A percentile compares a stretch with the other conserved stretches of the same genome.
Evolutionary conservation across 2,888 invertebrate genomes (phyloP).

Genomic region (Mimumesa dahlbomi): DNA sequence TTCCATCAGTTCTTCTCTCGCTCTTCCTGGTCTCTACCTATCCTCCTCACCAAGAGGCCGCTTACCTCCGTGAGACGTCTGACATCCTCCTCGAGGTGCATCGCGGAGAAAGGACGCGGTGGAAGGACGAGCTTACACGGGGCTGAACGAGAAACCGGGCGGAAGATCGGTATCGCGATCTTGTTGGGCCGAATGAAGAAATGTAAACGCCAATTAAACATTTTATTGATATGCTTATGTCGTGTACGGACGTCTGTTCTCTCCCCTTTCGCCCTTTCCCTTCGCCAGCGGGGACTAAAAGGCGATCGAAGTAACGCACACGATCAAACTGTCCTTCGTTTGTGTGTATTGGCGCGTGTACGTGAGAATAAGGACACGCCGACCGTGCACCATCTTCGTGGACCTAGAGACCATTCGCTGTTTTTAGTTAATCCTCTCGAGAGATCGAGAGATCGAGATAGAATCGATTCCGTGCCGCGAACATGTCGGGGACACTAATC

Average conservation of each 20-base stretch:
- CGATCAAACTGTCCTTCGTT: too few relatives aligned
- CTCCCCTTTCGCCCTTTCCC: slow-evolving; percentile 15
- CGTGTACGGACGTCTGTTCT: slow-evolving; percentile 70
- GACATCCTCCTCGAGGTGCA: slow-evolving; percentile 47
- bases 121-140: slow-evolving; percentile 60
- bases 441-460: slow-evolving; percentile 62
- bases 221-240: slow-evolving; percentile 79
- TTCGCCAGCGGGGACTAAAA: slow-evolving; percentile 15
- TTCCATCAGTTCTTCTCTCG: not conserved
- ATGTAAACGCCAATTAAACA: slow-evolving; percentile 79
- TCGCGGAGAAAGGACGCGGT: slow-evolving; percentile 39
- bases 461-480: slow-evolving; percentile 62
- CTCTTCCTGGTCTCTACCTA: not conserved
- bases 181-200: slow-evolving; percentile 76
- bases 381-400: not conserved
- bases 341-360: not conserved
- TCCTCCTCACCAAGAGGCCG: slow-evolving; percentile 32
- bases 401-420: slow-evolving; percentile 40
- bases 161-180: slow-evolving; percentile 73
- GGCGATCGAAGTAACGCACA: slow-evolving; percentile 40
- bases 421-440: slow-evolving; percentile 64
- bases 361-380: not conserved
- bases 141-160: slow-evolving; percentile 60
- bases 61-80: slow-evolving; percentile 44
- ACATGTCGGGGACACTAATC: slow-evolving; percentile 54